phyloP scores from a whole-genome alignment of 2,113 vertebrate genomes.

The Eulemur rufifrons region DNA sequence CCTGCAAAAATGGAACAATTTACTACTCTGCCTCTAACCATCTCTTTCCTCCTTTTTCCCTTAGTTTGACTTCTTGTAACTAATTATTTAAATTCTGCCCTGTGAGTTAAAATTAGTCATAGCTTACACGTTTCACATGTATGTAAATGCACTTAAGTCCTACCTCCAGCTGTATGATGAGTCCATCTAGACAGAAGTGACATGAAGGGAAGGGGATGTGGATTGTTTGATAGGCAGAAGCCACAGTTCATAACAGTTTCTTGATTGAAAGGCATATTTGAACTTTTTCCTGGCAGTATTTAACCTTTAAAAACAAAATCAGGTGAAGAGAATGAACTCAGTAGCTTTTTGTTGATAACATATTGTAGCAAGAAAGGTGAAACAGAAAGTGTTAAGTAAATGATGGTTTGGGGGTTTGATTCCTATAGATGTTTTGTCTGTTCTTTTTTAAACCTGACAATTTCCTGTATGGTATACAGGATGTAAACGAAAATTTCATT shows the following conservation, averaged over 20 bases:
- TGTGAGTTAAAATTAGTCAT: conserved; percentile 94
- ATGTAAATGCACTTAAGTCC: conserved; percentile 88
- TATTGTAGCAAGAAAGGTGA: not conserved
- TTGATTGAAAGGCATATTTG: conserved; percentile 72
- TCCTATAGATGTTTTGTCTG: conserved; percentile 55
- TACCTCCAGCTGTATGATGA: conserved; percentile 83
- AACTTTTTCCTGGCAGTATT: conserved; percentile 81
- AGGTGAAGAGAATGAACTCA: conserved; percentile 44
- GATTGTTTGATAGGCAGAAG: conserved; percentile 76
- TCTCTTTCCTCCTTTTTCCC: conserved; percentile 94
- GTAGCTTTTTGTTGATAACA: conserved; percentile 28
- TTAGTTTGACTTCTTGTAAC: conserved; percentile 96
- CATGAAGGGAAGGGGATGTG: conserved; percentile 68
- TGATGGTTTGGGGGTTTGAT: not conserved
- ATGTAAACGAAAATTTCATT: conserved; percentile 55
- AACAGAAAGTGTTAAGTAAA: conserved; percentile 60
- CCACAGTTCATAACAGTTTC: conserved; percentile 74
- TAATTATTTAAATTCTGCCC: conserved; percentile 97
- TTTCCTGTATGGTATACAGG: conserved; percentile 8
- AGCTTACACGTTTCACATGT: conserved; percentile 87
- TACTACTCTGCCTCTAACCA: conserved; percentile 99
- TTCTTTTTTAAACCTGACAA: conserved; percentile 45
- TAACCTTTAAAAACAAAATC: conserved; percentile 77
- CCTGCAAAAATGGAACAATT: conserved; percentile 99
- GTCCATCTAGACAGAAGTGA: conserved; percentile 81